Evolutionary conservation across 2,888 invertebrate species (phyloP), one percentile per base, ranked within the genome.

Genomic region (Lepas anatifera): DNA sequence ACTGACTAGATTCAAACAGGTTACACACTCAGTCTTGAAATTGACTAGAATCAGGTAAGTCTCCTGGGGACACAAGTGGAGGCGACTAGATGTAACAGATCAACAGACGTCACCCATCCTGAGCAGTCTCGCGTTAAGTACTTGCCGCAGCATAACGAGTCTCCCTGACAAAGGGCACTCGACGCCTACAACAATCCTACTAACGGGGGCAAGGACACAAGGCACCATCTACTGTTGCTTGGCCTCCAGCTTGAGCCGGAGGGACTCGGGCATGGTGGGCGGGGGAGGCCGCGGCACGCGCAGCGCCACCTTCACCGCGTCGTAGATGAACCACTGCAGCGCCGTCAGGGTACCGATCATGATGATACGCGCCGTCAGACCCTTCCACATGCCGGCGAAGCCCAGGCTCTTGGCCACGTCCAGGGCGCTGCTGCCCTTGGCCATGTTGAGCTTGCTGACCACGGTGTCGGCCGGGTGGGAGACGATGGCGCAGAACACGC

Each of bases 391-490:
- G 68, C 90, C 92, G 74, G 73, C 72, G 76, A 85, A 84, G 69
- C 93, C 93, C 73, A 94, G 83, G 78, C 88, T 84, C 78, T 86
- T 89, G 72, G 89, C 85, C 68, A 90, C 87, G 73, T 86, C 86
- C 3, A 85, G 79, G 37, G 90, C 89, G 37, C 87, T 84, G 58
- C 88, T 85, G 71, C 89, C 87, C 76, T 89, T 89, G 71, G 87
- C 92, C 85, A 96, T 93, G 85, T 98, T 98, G 76, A 98, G 84
- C 80, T 97, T 96, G 73, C 96, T 97, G 27, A 98, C 97, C 73
- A 94, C 90, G 37, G 97, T 95, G 81, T 98, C 98, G 74, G 97
- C 97, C 70, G 97, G 98, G 82, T 98, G 98, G n/a, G 95, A 95
- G 3, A 98, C 97, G 81, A 98, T 87, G 74, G 97, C 98, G 82